Evolutionary conservation across 2,797 vertebrate genomes (phyloP).

Genomic region (Sebastes dallii): DNA sequence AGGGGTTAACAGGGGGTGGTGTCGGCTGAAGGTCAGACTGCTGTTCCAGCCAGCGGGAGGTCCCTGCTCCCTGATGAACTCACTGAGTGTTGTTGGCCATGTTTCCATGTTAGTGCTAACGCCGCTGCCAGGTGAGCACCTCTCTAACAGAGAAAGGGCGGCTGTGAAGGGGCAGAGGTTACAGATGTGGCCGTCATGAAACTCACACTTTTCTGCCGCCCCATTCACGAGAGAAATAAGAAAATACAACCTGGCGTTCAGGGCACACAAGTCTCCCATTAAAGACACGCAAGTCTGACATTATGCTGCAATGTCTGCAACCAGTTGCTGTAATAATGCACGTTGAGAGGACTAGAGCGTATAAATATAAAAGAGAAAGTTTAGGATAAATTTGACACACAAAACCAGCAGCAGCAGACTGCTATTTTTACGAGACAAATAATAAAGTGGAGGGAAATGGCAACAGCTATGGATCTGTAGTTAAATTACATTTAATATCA

Average conservation of each 20-base stretch:
- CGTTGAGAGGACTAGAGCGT: neutral
- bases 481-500: neutral
- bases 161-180: neutral
- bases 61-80: constrained; percentile 58
- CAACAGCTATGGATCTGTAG: neutral
- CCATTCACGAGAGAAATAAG: neutral
- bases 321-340: neutral
- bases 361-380: neutral
- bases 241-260: neutral
- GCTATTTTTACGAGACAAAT: neutral
- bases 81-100: constrained; percentile 44
- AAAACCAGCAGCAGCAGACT: neutral
- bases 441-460: neutral
- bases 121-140: constrained; percentile 34
- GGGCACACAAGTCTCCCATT: neutral
- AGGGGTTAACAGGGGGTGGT: constrained; percentile 79
- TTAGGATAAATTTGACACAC: neutral
- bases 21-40: constrained; percentile 78
- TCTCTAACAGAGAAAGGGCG: constrained; percentile 13
- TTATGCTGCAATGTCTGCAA: neutral
- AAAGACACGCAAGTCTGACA: neutral
- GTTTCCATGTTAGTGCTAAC: constrained; percentile 49
- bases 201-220: neutral
- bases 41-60: constrained; percentile 66
- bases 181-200: constrained; percentile 1